Evolutionary conservation across 2,797 vertebrate species (phyloP), one percentile per base, ranked within the genome.

Genomic region (Pampus argenteus): DNA sequence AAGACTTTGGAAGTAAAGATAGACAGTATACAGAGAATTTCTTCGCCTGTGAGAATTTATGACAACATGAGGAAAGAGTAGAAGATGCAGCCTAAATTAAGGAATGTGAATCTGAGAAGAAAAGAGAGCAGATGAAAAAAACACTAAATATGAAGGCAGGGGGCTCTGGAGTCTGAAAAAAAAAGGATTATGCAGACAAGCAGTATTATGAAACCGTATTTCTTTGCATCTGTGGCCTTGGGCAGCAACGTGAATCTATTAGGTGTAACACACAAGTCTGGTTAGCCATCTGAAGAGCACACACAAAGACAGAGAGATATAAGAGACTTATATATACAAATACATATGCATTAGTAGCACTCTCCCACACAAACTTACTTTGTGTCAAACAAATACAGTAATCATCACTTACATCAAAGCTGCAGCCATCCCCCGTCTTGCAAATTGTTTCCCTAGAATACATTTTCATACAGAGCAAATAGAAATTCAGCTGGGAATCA

Each of bases 61-160:
- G 78, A 69, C 59, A 73, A 52, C 44, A 26, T 29, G 18, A 54
- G 44, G 36, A 54, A 20, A 47, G 23, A 74, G 71, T 70, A 54
- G 70, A 67, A 84, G 66, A 66, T 48, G 65, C 66, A 42, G 66
- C 59, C 42, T 68, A 78, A 86, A 79, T 76, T 72, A 83, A 66
- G 59, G 44, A 61, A 17, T 64, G 29, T 61, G 25, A 64, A 29
- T 78, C 42, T 34, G 47, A 72, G 59, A 78, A 54, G 56, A 77
- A 78, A 78, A 26, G 22, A 55, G n/a, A 42, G 31, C n/a, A 51
- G 25, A 38, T 45, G 47, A 74, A 74, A 54, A 63, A 57, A 68
- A 51, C 28, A 6, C 17, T n/a, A 26, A 29, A 61, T 45, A 48
- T 60, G 58, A 78, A 81, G 26, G 55, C 58, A 45, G 36, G 48